Evolutionary conservation across 2,113 vertebrate species (phyloP), one percentile per base, ranked within the genome.

Genomic region (Apus apus): DNA sequence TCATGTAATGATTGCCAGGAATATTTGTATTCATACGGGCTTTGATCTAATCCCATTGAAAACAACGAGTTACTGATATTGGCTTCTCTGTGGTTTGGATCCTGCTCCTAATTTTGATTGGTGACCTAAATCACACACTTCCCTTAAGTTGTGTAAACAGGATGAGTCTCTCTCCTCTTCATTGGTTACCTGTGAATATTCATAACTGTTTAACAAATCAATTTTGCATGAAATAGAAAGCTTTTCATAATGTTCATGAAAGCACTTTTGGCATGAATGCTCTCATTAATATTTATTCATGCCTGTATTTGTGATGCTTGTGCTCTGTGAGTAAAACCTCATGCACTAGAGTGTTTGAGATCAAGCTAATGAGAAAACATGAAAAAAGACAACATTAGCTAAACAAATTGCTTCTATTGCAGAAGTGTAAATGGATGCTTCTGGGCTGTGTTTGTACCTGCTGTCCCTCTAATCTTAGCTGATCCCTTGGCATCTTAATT

Each of bases 201-300:
- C 46, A 43, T 90, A 85, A 90, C 66, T 93, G 58, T 88, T 88
- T 90, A 92, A 82, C 64, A 68, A 88, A 92, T 92, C 51, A 80
- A 70, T 91, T 95, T 89, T 88, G n/a, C 36, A 60, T 26, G 15
- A 78, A 87, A 79, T 82, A 65, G 65, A 67, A 75, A 30, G 74
- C 61, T 94, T 93, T 94, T 93, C 57, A 57, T 85, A 77, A 85
- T 15, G 32, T 38, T 48, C 2, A 6, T 68, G 87, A 87, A 79
- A 85, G 40, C 54, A 36, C 54, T 90, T 83, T 27, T n/a, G 85
- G 66, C 58, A 73, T 25, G 62, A 93, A 61, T 67, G 23, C 9
- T 84, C 19, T 87, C 23, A 57, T 86, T 85, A 60, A 56, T 38
- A 65, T 93, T 95, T 93, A 91, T 87, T 75, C 13, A 30, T 45